phyloP scores from a whole-genome alignment of 2,888 invertebrate species.

The Ennomos quercinarius region DNA sequence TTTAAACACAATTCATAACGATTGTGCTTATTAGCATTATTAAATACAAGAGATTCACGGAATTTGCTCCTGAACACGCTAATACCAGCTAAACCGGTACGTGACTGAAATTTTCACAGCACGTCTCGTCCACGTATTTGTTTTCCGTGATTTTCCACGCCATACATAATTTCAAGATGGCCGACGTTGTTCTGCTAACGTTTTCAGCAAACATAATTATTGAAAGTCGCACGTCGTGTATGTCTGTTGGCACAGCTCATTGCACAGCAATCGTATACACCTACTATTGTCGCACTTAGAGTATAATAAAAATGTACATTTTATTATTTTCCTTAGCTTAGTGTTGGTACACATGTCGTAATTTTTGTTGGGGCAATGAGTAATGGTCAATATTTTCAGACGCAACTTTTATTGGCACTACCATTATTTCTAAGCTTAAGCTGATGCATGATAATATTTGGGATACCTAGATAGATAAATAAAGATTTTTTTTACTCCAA shows the following conservation, averaged over 20 bases:
- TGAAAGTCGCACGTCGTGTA: slow-evolving; percentile 81
- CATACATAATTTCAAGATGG: slow-evolving; percentile 63
- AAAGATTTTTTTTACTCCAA: no score
- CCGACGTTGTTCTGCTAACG: slow-evolving; percentile 62
- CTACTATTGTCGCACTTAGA: slow-evolving; percentile 56
- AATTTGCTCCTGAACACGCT: slow-evolving; percentile 17
- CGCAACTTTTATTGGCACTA: slow-evolving; percentile 12
- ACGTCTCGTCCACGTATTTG: slow-evolving; percentile 39
- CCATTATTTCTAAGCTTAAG: slow-evolving; percentile 9
- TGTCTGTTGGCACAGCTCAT: slow-evolving; percentile 73
- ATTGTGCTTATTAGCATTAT: slow-evolving; percentile 7
- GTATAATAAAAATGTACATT: slow-evolving; percentile 45
- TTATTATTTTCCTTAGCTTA: slow-evolving; percentile 34
- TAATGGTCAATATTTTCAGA: slow-evolving; percentile 33
- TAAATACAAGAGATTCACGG: slow-evolving; percentile 12
- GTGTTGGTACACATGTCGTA: slow-evolving; percentile 37
- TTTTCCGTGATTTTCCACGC: slow-evolving; percentile 58
- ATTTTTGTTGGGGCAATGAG: slow-evolving; percentile 41
- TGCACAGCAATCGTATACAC: slow-evolving; percentile 63
- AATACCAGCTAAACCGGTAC: slow-evolving; percentile 27
- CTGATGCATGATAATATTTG: slow-evolving; percentile 12
- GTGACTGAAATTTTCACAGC: slow-evolving; percentile 35
- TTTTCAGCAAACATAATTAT: slow-evolving; percentile 82
- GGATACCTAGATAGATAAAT: no score
- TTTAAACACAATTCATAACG: slow-evolving; percentile 8